Conservation (phyloP, 2,113 vertebrate species). For the Mungos mungo region DNA sequence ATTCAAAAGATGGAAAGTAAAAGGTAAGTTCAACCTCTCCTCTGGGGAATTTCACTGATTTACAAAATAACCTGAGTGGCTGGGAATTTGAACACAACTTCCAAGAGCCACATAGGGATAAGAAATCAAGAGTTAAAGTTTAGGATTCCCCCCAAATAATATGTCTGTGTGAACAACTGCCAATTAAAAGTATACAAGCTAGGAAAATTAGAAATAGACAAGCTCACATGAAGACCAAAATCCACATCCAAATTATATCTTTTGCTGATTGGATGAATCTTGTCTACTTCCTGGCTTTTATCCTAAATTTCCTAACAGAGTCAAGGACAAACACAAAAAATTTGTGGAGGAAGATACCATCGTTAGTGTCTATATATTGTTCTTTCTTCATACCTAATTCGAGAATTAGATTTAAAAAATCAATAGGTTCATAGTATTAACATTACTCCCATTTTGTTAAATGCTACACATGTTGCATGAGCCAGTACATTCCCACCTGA, state of each 20-base stretch:
- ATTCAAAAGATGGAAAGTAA: not conserved
- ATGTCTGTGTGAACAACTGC: not conserved
- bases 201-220: not conserved
- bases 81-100: not conserved
- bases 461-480: not conserved
- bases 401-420: not conserved
- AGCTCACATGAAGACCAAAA: not conserved
- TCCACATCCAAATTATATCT: not conserved
- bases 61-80: not conserved
- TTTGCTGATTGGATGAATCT: not conserved
- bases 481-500: not conserved
- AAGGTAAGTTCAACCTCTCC: not conserved
- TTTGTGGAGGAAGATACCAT: not conserved
- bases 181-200: not conserved
- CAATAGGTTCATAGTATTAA: not conserved
- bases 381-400: not conserved
- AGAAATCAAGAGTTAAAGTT: not conserved
- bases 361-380: not conserved
- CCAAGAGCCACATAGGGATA: not conserved
- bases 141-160: not conserved
- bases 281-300: not conserved
- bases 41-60: not conserved
- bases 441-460: not conserved
- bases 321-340: not conserved
- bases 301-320: not conserved